Percentiles rank a stretch among this genome's conserved stretches.
These are phyloP conservation scores for Notiomystis cincta DNA, from an alignment of 2,113 vertebrate species.

Conservation along the genomic window DNA sequence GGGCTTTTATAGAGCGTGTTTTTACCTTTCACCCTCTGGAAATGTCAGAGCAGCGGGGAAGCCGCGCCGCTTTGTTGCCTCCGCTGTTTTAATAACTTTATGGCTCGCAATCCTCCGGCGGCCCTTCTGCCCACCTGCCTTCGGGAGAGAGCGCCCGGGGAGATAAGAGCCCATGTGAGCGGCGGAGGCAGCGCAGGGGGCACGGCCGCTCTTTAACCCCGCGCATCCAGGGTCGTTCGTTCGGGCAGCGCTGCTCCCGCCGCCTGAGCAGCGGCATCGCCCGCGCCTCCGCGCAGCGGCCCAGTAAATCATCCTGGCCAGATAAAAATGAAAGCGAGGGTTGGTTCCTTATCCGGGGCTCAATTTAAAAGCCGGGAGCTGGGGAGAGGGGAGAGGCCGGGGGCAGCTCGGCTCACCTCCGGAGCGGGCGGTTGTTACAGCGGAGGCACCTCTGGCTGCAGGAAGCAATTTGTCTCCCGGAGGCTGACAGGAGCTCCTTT, in stretches of 20 bases:
- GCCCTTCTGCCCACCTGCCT: background rate
- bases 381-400: background rate
- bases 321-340: background rate
- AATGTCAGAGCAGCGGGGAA: conserved; percentile 28
- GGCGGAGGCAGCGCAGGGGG: background rate
- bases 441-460: conserved; percentile 18
- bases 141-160: background rate
- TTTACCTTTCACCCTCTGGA: conserved; percentile 18
- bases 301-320: conserved; percentile 20
- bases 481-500: conserved; percentile 43
- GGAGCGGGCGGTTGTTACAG: background rate
- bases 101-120: background rate
- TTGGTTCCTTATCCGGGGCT: background rate
- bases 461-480: conserved; percentile 45
- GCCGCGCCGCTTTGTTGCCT: background rate
- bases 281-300: background rate
- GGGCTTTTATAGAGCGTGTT: background rate
- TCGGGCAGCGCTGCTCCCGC: background rate
- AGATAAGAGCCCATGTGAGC: background rate
- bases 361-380: background rate
- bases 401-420: background rate
- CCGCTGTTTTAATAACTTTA: background rate
- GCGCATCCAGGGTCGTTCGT: background rate
- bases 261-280: background rate
- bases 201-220: background rate